Conservation (phyloP, 1,140 invertebrate genomes). For the Drosophila tsacasi region DNA sequence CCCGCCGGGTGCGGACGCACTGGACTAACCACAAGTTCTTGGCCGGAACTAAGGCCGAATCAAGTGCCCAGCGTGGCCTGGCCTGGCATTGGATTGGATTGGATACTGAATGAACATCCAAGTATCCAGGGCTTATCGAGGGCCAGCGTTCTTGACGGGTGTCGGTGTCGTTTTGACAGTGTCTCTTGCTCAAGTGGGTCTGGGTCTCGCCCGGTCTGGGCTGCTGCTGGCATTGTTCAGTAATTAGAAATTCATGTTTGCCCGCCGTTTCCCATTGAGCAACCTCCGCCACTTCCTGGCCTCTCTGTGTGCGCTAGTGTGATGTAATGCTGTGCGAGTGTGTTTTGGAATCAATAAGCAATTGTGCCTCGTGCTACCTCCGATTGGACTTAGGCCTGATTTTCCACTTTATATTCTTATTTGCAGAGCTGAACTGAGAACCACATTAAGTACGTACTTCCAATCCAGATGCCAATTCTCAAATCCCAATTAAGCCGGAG, state of each 20-base stretch:
- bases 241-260: constrained; percentile 62
- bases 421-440: constrained; percentile 32
- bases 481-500: constrained; percentile 22
- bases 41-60: constrained; percentile 14
- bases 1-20: constrained; percentile 3
- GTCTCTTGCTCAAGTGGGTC: constrained; percentile 10
- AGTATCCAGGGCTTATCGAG: constrained; percentile 12
- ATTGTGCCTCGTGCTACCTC: neutral
- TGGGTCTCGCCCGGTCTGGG: constrained; percentile 10
- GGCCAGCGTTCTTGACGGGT: constrained; percentile 3
- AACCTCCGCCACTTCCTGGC: constrained; percentile 26
- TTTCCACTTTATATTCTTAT: constrained; percentile 1
- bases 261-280: constrained; percentile 21
- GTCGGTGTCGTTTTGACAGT: constrained; percentile 9
- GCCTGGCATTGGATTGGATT: constrained; percentile 43
- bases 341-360: constrained; percentile 14
- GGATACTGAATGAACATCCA: neutral
- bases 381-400: constrained; percentile 15
- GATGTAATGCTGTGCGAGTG: constrained; percentile 20
- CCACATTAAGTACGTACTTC: constrained; percentile 19
- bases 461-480: constrained; percentile 37
- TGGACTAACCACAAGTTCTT: constrained; percentile 11
- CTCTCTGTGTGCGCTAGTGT: neutral
- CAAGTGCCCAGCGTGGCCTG: constrained; percentile 1
- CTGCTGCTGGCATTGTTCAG: constrained; percentile 30